A percentile compares a stretch with the other conserved stretches of the same genome.
phyloP scores from a whole-genome alignment of 1,140 invertebrate species.

The Nasonia giraulti region DNA sequence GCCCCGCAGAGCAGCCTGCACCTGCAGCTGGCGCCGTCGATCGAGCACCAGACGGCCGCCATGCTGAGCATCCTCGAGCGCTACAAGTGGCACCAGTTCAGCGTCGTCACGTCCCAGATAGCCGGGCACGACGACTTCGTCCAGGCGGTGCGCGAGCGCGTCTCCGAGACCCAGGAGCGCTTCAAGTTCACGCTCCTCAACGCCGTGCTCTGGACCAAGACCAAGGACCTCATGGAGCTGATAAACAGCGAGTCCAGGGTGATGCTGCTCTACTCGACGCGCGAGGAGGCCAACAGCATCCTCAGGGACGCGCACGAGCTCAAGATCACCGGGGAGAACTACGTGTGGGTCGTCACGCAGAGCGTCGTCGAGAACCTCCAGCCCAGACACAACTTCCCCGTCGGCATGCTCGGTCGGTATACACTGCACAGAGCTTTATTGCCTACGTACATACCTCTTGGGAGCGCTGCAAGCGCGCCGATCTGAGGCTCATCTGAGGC shows the following conservation, averaged over 20 bases:
- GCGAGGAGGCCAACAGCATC: slow-evolving; percentile 90
- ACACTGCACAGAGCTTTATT: too few species aligned
- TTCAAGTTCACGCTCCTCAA: slow-evolving; percentile 93
- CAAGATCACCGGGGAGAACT: slow-evolving; percentile 94
- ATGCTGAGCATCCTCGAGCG: slow-evolving; percentile 94
- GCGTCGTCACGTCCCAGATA: slow-evolving; percentile 93
- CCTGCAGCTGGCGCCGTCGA: slow-evolving; percentile 92
- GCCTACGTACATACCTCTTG: too few species aligned
- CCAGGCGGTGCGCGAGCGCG: slow-evolving; percentile 90
- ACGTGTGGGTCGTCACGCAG: slow-evolving; percentile 98
- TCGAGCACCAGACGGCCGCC: slow-evolving; percentile 94
- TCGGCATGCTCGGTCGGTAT: slow-evolving; percentile 92
- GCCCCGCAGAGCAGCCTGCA: slow-evolving; percentile 86
- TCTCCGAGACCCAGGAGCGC: slow-evolving; percentile 87
- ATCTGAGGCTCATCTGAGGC: too few species aligned
- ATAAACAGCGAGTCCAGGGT: slow-evolving; percentile 94
- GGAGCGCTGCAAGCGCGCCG: too few species aligned
- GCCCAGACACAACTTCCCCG: slow-evolving; percentile 88
- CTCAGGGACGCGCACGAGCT: slow-evolving; percentile 86
- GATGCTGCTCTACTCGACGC: slow-evolving; percentile 93
- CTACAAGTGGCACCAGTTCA: slow-evolving; percentile 98
- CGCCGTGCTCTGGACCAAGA: slow-evolving; percentile 85
- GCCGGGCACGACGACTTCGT: slow-evolving; percentile 96
- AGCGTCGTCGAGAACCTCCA: slow-evolving; percentile 89
- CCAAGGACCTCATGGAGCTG: slow-evolving; percentile 79